phyloP scores from a whole-genome alignment of 2,888 invertebrate genomes.

The Eurytoma californica region DNA sequence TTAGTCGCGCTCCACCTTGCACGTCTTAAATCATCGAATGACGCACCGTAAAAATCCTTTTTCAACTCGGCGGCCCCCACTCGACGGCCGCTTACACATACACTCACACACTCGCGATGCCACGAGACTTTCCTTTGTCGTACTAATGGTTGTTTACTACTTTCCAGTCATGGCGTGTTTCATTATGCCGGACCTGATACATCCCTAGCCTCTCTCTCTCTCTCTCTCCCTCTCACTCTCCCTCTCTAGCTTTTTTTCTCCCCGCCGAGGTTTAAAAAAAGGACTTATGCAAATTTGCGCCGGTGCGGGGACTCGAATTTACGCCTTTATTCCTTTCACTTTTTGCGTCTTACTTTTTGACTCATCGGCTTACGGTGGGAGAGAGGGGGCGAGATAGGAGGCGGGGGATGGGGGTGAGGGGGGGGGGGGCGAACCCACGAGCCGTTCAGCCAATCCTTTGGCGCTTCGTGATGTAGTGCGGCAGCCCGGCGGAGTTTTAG shows the following conservation, averaged over 20 bases:
- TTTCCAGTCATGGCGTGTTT: slow-evolving; percentile 39
- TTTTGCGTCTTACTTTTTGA: slow-evolving; percentile 3
- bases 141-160: slow-evolving; percentile 36
- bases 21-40: slow-evolving; percentile 40
- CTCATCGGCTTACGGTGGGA: background rate
- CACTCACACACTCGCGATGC: background rate
- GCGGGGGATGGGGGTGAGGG: background rate
- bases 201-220: background rate
- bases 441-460: too few relatives aligned
- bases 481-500: too few relatives aligned
- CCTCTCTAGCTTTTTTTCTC: background rate
- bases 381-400: background rate
- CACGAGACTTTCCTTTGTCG: slow-evolving; percentile 9
- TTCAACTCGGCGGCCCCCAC: background rate
- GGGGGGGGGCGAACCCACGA: too few relatives aligned
- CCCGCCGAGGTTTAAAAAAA: background rate
- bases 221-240: background rate
- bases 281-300: slow-evolving; percentile 6
- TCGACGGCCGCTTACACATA: background rate
- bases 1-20: background rate
- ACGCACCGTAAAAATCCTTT: slow-evolving; percentile 29
- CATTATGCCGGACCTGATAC: slow-evolving; percentile 23
- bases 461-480: too few relatives aligned
- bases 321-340: slow-evolving; percentile 15
- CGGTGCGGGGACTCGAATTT: background rate